phyloP scores from a whole-genome alignment of 2,113 vertebrate genomes.

The Ciconia boyciana region DNA sequence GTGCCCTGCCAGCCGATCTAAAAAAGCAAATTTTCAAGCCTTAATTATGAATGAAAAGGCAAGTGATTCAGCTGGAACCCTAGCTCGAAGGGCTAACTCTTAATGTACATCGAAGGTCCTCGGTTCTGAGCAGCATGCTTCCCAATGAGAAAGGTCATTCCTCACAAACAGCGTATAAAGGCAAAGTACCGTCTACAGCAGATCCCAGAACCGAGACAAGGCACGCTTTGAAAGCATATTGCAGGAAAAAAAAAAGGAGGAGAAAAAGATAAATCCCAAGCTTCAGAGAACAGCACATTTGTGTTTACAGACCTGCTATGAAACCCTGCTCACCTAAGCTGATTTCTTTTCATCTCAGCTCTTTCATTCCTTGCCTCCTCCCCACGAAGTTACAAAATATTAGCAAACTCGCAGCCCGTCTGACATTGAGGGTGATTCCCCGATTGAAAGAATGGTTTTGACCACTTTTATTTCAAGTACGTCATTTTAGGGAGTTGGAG shows the following conservation, averaged over 20 bases:
- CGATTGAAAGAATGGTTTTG: constrained; percentile 57
- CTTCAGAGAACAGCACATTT: constrained; percentile 60
- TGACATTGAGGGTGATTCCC: constrained; percentile 68
- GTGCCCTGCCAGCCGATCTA: neutral
- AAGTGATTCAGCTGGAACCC: neutral
- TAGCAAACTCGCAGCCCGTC: constrained; percentile 64
- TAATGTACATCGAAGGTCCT: constrained; percentile 15
- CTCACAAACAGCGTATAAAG: constrained; percentile 51
- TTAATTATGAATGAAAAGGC: constrained; percentile 27
- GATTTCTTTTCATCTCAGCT: constrained; percentile 56
- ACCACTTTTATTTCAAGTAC: constrained; percentile 77
- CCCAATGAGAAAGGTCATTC: constrained; percentile 68
- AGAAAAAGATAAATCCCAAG: neutral
- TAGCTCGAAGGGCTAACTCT: neutral
- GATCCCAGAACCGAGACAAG: constrained; percentile 32
- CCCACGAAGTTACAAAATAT: constrained; percentile 61
- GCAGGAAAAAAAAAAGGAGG: neutral
- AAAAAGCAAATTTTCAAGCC: neutral
- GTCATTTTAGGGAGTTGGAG: constrained; percentile 77
- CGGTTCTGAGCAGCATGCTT: constrained; percentile 36
- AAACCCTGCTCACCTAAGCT: constrained; percentile 51
- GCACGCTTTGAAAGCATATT: constrained; percentile 44
- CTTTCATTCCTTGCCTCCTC: constrained; percentile 43
- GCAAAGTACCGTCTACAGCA: constrained; percentile 49
- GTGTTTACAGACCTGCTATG: constrained; percentile 72